Percentiles rank a stretch among this genome's conserved stretches.
Conservation (phyloP, 2,888 invertebrate genomes). For the Zhuqinia jingwanae region DNA sequence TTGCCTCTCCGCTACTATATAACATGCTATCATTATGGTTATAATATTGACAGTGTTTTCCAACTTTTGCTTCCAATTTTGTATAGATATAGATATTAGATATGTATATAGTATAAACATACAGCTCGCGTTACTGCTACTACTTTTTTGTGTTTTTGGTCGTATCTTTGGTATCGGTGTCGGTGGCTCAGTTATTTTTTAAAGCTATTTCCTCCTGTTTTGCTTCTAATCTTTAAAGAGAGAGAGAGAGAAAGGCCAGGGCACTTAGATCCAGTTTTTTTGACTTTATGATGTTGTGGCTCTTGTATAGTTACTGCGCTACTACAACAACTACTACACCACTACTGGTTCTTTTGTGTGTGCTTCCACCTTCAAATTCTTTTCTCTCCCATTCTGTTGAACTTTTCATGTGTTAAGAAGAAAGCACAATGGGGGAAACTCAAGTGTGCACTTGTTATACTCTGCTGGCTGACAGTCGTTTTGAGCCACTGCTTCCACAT, state of each 20-base stretch:
- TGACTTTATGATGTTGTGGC: conserved; percentile 52
- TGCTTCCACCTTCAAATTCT: conserved; percentile 29
- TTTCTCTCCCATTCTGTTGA: conserved; percentile 33
- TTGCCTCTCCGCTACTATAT: neutral
- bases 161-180: conserved; percentile 18
- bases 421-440: conserved; percentile 60
- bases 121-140: neutral
- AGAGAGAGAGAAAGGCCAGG: neutral
- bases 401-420: conserved; percentile 54
- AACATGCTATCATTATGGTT: neutral
- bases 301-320: conserved; percentile 36
- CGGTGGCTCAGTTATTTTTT: conserved; percentile 51
- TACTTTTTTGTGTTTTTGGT: neutral
- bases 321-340: neutral
- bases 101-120: neutral
- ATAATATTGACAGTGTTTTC: neutral
- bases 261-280: conserved; percentile 58
- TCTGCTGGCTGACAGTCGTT: conserved; percentile 18
- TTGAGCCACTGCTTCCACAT: conserved; percentile 18
- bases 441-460: conserved; percentile 48
- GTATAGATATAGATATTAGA: neutral
- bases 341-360: neutral
- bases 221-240: neutral
- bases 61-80: neutral
- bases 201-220: conserved; percentile 37